Evolutionary conservation across 2,797 vertebrate species (phyloP).

Genomic region (Danio kyathit): DNA sequence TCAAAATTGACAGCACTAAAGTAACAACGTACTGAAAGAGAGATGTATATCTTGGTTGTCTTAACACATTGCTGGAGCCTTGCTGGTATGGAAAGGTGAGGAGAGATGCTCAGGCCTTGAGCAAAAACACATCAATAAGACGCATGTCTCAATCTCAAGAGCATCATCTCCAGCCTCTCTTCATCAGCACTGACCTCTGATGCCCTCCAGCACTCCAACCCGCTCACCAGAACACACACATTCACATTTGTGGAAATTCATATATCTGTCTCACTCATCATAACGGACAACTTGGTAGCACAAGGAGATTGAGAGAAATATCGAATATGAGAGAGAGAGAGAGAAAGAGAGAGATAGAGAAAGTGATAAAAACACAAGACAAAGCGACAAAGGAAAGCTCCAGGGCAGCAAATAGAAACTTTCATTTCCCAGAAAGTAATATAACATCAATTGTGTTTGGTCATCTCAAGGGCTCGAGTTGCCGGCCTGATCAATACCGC

Average conservation of each 20-base stretch:
- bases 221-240: slow-evolving; percentile 45
- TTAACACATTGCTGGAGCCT: not conserved
- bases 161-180: slow-evolving; percentile 51
- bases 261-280: slow-evolving; percentile 49
- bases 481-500: slow-evolving; percentile 50
- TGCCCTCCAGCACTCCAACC: slow-evolving; percentile 41
- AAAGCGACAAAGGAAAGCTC: slow-evolving; percentile 37
- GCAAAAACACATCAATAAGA: slow-evolving; percentile 60
- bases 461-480: slow-evolving; percentile 49
- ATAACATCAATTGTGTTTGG: slow-evolving; percentile 56
- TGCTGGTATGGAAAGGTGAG: slow-evolving; percentile 29
- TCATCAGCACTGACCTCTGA: slow-evolving; percentile 53
- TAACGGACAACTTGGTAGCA: slow-evolving; percentile 27
- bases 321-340: slow-evolving; percentile 36
- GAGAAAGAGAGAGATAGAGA: not conserved
- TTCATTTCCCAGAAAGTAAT: slow-evolving; percentile 59
- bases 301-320: slow-evolving; percentile 29
- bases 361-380: slow-evolving; percentile 28
- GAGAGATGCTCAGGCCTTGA: slow-evolving; percentile 37
- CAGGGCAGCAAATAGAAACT: slow-evolving; percentile 50
- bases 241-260: slow-evolving; percentile 49
- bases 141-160: slow-evolving; percentile 58
- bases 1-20: not conserved
- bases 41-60: not conserved
- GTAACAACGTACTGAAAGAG: not conserved